Base-by-base conservation (phyloP, 2,113 vertebrate genomes). In the Falcunculus frontatus region DNA sequence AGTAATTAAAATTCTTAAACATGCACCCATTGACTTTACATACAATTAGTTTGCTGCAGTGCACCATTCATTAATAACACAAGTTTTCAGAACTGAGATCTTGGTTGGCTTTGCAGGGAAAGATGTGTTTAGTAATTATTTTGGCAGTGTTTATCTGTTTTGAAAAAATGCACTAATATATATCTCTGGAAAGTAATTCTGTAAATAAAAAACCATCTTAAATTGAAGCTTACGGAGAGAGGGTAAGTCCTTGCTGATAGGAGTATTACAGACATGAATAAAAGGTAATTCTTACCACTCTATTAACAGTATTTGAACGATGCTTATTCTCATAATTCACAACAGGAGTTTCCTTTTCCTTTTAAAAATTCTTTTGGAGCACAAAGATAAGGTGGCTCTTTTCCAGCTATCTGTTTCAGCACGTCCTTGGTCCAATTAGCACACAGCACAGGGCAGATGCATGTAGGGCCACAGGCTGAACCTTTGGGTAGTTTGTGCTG, bases 1-100 rank as follows among this genome's bases (percentile, higher is more conserved):
- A 90, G 95, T 98, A 98, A 98, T 98, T 98, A 98, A 98, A 98
- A 98, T 98, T 97, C 96, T 96, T 96, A 96, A 98, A 97, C 97
- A 94, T 87, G 76, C 87, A 89, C 72, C 88, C 76, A 2, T 96
- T 97, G 96, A 96, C 96, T 97, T 98, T 97, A 98, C 95, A 95
- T 97, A 97, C 96, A 97, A 97, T 97, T 97, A 96, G 79, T 96
- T 97, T 98, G 95, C 95, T 96, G 90, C 68, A 74, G 55, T 89
- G 52, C 95, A 84, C 85, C 88, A 63, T 96, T 97, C 97, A 97
- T 97, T 97, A 97, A 96, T 95, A 96, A 84, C 11, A 4, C 37
- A 42, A 80, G 62, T 97, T 97, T 96, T 93, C 70, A 87, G 78
- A 91, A 87, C 39, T 47, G 60, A 92, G 75, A 72, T 82, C 69